phyloP scores from a whole-genome alignment of 2,113 vertebrate genomes.

The Noturus placidus region DNA sequence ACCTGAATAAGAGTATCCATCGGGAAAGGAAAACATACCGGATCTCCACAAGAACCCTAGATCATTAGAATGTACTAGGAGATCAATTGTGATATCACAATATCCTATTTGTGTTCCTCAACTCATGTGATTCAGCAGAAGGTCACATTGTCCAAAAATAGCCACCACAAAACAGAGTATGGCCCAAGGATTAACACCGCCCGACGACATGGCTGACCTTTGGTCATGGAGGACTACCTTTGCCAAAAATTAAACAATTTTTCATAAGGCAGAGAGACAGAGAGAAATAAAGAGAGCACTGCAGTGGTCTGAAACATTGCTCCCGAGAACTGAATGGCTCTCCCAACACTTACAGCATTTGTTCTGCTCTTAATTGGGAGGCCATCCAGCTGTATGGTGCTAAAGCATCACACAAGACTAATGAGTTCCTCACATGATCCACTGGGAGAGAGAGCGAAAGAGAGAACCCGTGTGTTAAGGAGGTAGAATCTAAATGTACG shows the following conservation, averaged over 20 bases:
- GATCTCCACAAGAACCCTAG: neutral
- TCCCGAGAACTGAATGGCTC: neutral
- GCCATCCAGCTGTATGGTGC: constrained; percentile 67
- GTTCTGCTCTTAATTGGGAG: constrained; percentile 51
- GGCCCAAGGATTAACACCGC: constrained; percentile 63
- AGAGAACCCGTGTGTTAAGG: neutral
- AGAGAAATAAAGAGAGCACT: neutral
- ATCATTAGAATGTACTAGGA: constrained; percentile 1
- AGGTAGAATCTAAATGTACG: neutral
- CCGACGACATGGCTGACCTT: constrained; percentile 69
- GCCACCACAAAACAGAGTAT: constrained; percentile 54
- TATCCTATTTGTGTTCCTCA: constrained; percentile 60
- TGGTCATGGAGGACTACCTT: constrained; percentile 59
- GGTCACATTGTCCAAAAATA: constrained; percentile 62
- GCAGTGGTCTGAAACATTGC: constrained; percentile 28
- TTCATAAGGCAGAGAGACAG: constrained; percentile 1
- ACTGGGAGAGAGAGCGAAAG: neutral
- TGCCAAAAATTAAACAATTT: constrained; percentile 31
- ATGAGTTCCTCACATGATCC: constrained; percentile 49
- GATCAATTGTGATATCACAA: constrained; percentile 52
- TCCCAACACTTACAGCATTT: constrained; percentile 40
- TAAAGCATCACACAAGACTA: constrained; percentile 53
- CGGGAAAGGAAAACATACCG: neutral
- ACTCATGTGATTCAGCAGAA: constrained; percentile 64
- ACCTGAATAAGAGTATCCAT: constrained; percentile 10